Conservation (phyloP, 2,888 invertebrate species). For the Ctena decussata region DNA sequence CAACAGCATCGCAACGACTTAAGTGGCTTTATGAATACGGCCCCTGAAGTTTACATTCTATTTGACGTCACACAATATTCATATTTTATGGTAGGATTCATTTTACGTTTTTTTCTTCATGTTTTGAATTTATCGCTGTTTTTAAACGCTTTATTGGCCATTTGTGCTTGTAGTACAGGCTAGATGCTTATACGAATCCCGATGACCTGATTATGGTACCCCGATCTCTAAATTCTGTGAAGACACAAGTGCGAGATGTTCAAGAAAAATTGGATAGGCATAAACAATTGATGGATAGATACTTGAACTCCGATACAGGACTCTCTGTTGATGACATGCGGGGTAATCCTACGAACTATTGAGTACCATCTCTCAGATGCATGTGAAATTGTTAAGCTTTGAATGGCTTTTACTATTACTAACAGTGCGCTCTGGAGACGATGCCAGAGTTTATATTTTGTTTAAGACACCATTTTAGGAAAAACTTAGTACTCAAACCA, state of each 20-base stretch:
- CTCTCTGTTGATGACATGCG: slow-evolving; percentile 68
- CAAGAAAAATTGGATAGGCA: slow-evolving; percentile 81
- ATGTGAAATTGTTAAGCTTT: not conserved
- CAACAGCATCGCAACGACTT: no score
- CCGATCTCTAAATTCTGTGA: slow-evolving; percentile 72
- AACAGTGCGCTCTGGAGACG: no score
- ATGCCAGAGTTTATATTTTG: no score
- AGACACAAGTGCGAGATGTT: slow-evolving; percentile 74
- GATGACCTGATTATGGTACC: slow-evolving; percentile 77
- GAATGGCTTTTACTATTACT: not conserved
- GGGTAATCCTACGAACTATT: slow-evolving; percentile 48
- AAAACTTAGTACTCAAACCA: no score
- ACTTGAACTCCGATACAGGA: slow-evolving; percentile 69
- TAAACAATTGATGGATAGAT: slow-evolving; percentile 81
- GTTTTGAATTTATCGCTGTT: no score
- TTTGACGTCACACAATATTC: no score
- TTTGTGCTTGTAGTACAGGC: slow-evolving; percentile 74
- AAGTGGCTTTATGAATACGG: no score
- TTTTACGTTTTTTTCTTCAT: no score
- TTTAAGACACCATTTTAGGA: no score
- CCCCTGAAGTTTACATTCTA: no score
- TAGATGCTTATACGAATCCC: slow-evolving; percentile 75
- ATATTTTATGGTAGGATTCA: no score
- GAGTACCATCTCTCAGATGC: not conserved
- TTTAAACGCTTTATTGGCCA: not conserved